These are phyloP conservation scores for Eurytoma adleriae DNA, from an alignment of 2,888 invertebrate genomes.

Conservation along the genomic window DNA sequence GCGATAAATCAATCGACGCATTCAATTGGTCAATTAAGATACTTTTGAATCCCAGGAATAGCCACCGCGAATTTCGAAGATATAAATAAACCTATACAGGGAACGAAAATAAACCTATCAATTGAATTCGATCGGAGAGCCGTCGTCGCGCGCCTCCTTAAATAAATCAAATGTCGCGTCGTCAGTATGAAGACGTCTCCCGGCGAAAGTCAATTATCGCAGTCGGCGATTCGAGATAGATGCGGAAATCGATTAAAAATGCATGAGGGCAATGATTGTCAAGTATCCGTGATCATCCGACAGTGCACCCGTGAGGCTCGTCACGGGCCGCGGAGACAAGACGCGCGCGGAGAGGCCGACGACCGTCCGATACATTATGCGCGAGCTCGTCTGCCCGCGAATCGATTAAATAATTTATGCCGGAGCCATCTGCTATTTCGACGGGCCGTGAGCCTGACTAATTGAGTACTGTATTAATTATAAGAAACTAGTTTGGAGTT, in stretches of 20 bases:
- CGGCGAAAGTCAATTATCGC: conserved; percentile 13
- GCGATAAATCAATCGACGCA: too few species aligned
- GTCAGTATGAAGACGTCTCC: neutral
- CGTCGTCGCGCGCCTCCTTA: neutral
- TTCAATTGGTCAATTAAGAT: too few species aligned
- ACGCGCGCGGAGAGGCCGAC: conserved; percentile 32
- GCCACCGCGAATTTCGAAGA: too few species aligned
- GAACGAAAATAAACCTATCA: conserved; percentile 31
- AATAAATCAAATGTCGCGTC: conserved; percentile 15
- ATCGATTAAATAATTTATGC: conserved; percentile 59
- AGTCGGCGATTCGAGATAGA: neutral
- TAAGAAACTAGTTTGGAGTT: neutral
- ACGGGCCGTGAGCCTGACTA: conserved; percentile 27
- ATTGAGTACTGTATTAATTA: conserved; percentile 45
- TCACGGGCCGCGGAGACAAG: conserved; percentile 2
- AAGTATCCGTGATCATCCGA: conserved; percentile 29
- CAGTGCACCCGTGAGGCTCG: conserved; percentile 36
- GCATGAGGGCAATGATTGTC: conserved; percentile 49
- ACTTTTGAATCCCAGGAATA: too few species aligned
- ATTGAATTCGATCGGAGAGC: conserved; percentile 30
- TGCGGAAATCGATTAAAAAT: conserved; percentile 51
- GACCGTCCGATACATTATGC: conserved; percentile 44
- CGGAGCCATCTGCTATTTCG: conserved; percentile 51
- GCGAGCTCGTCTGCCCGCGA: conserved; percentile 27
- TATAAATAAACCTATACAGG: neutral